Percentiles rank a stretch among this genome's conserved stretches.
These are phyloP conservation scores for Apis laboriosa DNA, from an alignment of 1,140 invertebrate species.

Conservation along the genomic window DNA sequence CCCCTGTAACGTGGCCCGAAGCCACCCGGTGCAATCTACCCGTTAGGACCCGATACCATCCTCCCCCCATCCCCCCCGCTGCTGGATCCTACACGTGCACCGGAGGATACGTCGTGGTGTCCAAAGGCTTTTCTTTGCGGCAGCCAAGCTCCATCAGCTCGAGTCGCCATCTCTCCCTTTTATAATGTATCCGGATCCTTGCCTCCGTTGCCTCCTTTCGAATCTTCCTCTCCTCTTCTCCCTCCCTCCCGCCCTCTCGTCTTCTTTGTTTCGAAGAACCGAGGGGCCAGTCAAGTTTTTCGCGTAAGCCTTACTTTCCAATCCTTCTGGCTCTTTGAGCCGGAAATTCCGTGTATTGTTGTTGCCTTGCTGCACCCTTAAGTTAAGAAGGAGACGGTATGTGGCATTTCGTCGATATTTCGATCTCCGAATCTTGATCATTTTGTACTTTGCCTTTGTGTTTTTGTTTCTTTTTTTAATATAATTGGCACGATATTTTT, in stretches of 20 bases:
- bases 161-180: constrained; percentile 33
- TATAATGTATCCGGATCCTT: constrained; percentile 44
- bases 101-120: constrained; percentile 29
- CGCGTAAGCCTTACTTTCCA: background rate
- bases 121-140: constrained; percentile 41
- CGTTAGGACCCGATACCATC: constrained; percentile 49
- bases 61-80: background rate
- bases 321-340: constrained; percentile 15
- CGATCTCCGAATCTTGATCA: too few species aligned
- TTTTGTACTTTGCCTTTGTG: too few species aligned
- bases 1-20: constrained; percentile 46
- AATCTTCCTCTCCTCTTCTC: constrained; percentile 27
- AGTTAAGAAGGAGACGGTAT: background rate
- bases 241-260: background rate
- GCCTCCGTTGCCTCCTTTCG: constrained; percentile 25
- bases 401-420: too few species aligned
- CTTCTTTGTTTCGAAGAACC: background rate
- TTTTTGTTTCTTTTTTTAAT: too few species aligned
- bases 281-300: constrained; percentile 24
- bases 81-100: background rate
- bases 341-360: constrained; percentile 15
- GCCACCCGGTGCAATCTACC: constrained; percentile 48
- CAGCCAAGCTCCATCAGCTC: constrained; percentile 35
- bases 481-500: background rate
- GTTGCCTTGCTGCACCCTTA: background rate